These are phyloP conservation scores for Glaucomys volans DNA, from an alignment of 2,113 vertebrate genomes.

Conservation along the genomic window DNA sequence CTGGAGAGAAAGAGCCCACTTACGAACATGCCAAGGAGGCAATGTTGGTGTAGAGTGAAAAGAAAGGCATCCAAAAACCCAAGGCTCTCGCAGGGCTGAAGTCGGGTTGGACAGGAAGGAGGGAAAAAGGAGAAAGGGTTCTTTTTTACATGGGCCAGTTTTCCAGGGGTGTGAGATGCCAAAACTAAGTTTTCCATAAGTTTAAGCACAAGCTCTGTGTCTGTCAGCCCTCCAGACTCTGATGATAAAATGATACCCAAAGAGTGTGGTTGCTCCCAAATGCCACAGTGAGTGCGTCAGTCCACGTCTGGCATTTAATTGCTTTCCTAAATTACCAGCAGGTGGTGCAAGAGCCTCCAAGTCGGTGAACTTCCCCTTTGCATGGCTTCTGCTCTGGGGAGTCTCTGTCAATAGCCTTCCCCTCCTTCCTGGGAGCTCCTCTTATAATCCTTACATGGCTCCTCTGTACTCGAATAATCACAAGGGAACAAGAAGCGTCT, in stretches of 20 bases:
- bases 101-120: conserved; percentile 18
- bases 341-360: conserved; percentile 72
- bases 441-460: conserved; percentile 82
- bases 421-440: conserved; percentile 79
- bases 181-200: conserved; percentile 67
- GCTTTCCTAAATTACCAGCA: conserved; percentile 75
- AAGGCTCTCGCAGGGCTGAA: conserved; percentile 10
- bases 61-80: neutral
- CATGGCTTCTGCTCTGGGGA: conserved; percentile 67
- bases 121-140: conserved; percentile 38
- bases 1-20: conserved; percentile 33
- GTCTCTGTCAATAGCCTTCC: conserved; percentile 68
- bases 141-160: conserved; percentile 68
- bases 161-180: conserved; percentile 57
- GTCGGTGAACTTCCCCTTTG: conserved; percentile 67
- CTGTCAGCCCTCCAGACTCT: conserved; percentile 56
- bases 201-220: conserved; percentile 58
- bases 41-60: neutral
- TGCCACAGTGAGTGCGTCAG: conserved; percentile 43
- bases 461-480: conserved; percentile 72
- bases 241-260: conserved; percentile 61
- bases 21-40: neutral
- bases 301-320: conserved; percentile 50
- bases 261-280: conserved; percentile 57
- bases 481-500: conserved; percentile 80